Evolutionary conservation across 2,113 vertebrate species (phyloP).

Genomic region (Chiloscyllium plagiosum): DNA sequence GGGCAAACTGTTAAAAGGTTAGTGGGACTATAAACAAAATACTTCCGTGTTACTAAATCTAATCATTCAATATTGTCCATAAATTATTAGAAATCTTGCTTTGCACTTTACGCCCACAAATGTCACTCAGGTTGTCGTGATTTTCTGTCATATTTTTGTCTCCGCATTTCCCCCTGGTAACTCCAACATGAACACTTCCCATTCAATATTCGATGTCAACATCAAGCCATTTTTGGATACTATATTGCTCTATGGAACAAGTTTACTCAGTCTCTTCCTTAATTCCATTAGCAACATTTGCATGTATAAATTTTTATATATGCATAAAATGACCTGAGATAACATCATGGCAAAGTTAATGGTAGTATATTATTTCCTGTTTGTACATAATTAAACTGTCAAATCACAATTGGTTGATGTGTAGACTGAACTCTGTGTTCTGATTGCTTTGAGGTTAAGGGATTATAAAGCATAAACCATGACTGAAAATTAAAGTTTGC

Average conservation of each 20-base stretch:
- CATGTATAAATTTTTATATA: neutral
- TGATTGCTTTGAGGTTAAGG: constrained; percentile 24
- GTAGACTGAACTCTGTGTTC: neutral
- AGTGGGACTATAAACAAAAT: neutral
- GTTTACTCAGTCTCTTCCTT: neutral
- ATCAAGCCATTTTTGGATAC: neutral
- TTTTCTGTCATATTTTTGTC: neutral
- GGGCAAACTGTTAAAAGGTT: neutral
- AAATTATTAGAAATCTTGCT: neutral
- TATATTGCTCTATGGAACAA: neutral
- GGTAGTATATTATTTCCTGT: constrained; percentile 3
- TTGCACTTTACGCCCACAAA: neutral
- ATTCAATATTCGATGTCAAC: neutral
- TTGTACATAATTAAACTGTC: constrained; percentile 28
- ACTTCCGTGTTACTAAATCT: neutral
- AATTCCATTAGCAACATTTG: neutral
- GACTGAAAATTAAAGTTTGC: constrained; percentile 31
- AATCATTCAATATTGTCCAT: neutral
- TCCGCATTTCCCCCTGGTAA: neutral
- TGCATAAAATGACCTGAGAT: neutral
- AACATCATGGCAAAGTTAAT: constrained; percentile 16
- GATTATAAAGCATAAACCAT: neutral
- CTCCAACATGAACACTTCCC: neutral
- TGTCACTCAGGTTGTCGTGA: too few species aligned
- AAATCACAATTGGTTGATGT: constrained; percentile 29